Evolutionary conservation across 2,888 invertebrate species (phyloP).

Genomic region (Drosophila borealis): DNA sequence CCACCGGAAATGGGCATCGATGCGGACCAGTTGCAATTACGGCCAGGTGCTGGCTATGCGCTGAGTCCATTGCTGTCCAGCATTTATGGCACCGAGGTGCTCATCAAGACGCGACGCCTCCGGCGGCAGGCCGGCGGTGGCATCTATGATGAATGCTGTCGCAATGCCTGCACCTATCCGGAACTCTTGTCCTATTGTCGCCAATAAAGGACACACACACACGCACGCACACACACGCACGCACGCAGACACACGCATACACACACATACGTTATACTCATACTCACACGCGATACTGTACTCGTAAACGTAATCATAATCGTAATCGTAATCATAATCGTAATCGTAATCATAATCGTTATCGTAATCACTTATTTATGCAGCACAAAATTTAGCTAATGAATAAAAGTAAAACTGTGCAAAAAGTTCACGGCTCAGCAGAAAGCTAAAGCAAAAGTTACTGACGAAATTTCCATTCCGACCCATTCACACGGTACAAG

Average conservation of each 20-base stretch:
- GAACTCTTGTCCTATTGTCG: constrained; percentile 72
- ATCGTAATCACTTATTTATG: constrained; percentile 76
- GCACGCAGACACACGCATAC: constrained; percentile 10
- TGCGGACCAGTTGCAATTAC: neutral
- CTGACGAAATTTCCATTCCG: constrained; percentile 39
- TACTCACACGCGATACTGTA: constrained; percentile 13
- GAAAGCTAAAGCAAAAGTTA: constrained; percentile 54
- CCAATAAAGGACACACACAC: constrained; percentile 20
- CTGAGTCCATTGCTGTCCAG: constrained; percentile 59
- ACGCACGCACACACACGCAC: neutral
- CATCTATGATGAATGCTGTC: constrained; percentile 76
- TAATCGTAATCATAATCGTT: constrained; percentile 51
- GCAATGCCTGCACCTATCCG: constrained; percentile 58
- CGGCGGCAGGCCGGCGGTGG: constrained; percentile 47
- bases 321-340: constrained; percentile 37
- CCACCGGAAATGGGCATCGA: neutral
- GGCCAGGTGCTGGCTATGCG: constrained; percentile 18
- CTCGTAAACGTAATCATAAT: constrained; percentile 20
- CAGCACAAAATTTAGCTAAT: constrained; percentile 78
- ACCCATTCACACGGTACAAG: constrained; percentile 5
- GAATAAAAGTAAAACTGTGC: constrained; percentile 76
- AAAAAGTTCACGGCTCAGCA: constrained; percentile 56
- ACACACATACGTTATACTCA: constrained; percentile 6
- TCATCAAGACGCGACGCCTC: constrained; percentile 64
- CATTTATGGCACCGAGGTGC: constrained; percentile 56